These are phyloP conservation scores for Amphiprion clarkii DNA, from an alignment of 2,797 vertebrate genomes.

Conservation along the genomic window DNA sequence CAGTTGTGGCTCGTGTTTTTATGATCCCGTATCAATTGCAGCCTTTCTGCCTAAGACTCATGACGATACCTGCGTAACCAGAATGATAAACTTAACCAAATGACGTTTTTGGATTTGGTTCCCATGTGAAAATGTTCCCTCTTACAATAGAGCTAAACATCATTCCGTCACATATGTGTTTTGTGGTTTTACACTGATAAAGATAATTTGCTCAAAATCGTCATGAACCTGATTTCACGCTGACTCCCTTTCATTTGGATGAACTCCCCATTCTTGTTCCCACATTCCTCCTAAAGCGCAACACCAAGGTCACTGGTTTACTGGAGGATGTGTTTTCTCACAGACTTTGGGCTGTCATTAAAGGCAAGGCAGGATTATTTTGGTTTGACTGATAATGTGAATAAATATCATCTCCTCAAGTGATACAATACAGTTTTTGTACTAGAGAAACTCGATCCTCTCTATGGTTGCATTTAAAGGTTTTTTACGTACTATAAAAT, in stretches of 20 bases:
- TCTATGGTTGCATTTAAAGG: conserved; percentile 31
- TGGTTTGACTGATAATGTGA: conserved; percentile 24
- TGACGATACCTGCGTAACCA: not conserved
- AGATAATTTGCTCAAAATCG: conserved; percentile 32
- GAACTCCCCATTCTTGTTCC: conserved; percentile 41
- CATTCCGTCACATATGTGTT: conserved; percentile 31
- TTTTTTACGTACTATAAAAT: conserved; percentile 19
- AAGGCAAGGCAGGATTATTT: conserved; percentile 22
- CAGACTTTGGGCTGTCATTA: conserved; percentile 49
- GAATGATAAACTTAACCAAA: not conserved
- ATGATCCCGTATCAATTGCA: conserved; percentile 17
- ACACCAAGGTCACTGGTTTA: conserved; percentile 59
- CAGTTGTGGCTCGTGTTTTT: conserved; percentile 27
- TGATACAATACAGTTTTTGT: conserved; percentile 21
- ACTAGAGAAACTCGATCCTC: not conserved
- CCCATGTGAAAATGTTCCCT: conserved; percentile 50
- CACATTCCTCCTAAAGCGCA: conserved; percentile 51
- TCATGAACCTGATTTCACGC: conserved; percentile 37
- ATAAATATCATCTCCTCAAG: conserved; percentile 12
- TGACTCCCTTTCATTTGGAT: conserved; percentile 46
- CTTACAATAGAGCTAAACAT: conserved; percentile 22
- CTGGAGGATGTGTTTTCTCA: conserved; percentile 55
- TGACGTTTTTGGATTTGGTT: conserved; percentile 25
- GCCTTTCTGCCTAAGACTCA: not conserved
- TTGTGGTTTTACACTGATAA: conserved; percentile 45